Base-by-base conservation (phyloP, 2,797 vertebrate species). In the Eospalax fontanierii region DNA sequence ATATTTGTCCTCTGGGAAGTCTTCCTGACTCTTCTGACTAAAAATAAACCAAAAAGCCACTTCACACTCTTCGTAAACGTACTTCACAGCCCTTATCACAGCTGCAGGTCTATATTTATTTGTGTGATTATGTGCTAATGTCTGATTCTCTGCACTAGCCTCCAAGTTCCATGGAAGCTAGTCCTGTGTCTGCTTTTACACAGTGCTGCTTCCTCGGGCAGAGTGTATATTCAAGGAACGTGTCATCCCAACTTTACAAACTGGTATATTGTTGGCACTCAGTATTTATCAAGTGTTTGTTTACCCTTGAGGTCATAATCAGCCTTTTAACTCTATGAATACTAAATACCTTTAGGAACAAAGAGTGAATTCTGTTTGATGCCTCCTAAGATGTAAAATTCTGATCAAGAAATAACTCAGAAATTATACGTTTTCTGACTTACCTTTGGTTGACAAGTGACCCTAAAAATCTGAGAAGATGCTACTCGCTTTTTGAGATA, bases 351-450 rank as follows among this genome's bases (percentile, higher is more conserved):
- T 73, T 80, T 57, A 71, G 38, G 66, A 89, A 14, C 35, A 59
- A 92, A 65, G 38, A 5, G 11, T 70, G 10, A 74, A 28, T 92
- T 83, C 46, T 81, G 22, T 87, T 24, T 46, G 26, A 83, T 76
- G n/a, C 15, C 19, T 91, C 83, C 18, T 1, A 33, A 84, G 79
- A 73, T 10, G 57, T n/a, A 18, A 85, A 90, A 85, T 89, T 90
- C 30, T 61, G 54, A 90, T 63, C 8, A 90, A 87, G 46, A 76
- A 73, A 61, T 54, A 88, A 59, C 54, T 79, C 30, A 83, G 84
- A 71, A 79, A 87, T n/a, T 15, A 33, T 3, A 11, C 2, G n/a
- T 86, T 70, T 68, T 86, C 50, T 79, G 80, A 87, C 4, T 54
- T 85, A 57, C 2, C 10, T 43, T 24, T 35, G 24, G 26, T 40